Evolutionary conservation across 2,797 vertebrate genomes (phyloP).

Genomic region (Bufotes viridis): DNA sequence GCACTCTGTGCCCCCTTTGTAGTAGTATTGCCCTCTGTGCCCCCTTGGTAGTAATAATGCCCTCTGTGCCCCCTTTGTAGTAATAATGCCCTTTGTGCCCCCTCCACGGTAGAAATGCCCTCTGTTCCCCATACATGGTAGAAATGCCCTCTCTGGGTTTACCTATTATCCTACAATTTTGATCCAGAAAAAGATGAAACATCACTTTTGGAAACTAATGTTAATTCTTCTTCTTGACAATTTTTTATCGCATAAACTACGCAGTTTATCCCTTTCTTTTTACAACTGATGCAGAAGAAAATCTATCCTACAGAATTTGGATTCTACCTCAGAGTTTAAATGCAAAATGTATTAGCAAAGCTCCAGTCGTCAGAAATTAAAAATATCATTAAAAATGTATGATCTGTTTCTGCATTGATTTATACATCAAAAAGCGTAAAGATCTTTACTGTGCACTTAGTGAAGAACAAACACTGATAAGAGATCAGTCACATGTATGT

Average conservation of each 20-base stretch:
- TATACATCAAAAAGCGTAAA: slow-evolving; percentile 7
- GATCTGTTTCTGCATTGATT: not conserved
- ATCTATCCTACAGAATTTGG: not conserved
- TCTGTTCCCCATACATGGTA: too few species aligned
- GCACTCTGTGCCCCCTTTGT: too few species aligned
- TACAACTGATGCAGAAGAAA: not conserved
- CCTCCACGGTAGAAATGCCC: too few species aligned
- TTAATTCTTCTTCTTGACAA: not conserved
- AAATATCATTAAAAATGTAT: slow-evolving; percentile 19
- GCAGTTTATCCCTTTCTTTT: not conserved
- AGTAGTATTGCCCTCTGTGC: too few species aligned
- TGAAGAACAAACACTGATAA: not conserved
- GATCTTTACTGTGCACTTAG: slow-evolving; percentile 13
- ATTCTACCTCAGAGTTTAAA: not conserved
- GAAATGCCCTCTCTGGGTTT: too few species aligned
- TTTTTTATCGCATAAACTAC: not conserved
- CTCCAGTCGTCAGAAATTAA: slow-evolving; percentile 3
- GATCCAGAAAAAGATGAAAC: too few species aligned
- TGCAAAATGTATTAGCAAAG: not conserved
- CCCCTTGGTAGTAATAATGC: too few species aligned
- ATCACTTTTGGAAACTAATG: not conserved
- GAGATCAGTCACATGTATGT: not conserved
- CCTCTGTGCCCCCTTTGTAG: too few species aligned
- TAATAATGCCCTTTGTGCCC: too few species aligned
- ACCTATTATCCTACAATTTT: too few species aligned